Evolutionary conservation across 2,113 vertebrate species (phyloP).

Genomic region (Chrysemys picta): DNA sequence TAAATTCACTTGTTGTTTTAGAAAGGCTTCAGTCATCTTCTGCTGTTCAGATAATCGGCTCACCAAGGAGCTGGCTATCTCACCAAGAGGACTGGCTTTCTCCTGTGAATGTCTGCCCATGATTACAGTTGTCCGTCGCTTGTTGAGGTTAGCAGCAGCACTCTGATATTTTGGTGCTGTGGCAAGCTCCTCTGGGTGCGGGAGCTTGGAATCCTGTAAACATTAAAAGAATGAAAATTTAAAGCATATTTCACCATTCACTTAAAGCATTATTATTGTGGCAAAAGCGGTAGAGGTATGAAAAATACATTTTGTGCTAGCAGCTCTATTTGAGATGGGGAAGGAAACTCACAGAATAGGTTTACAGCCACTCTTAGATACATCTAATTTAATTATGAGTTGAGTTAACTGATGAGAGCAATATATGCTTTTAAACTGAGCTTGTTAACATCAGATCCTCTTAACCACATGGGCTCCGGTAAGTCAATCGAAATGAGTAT

Average conservation of each 20-base stretch:
- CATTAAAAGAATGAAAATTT: constrained; percentile 61
- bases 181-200: neutral
- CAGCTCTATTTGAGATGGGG: neutral
- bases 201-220: constrained; percentile 67
- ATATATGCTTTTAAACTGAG: neutral
- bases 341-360: neutral
- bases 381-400: neutral
- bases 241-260: neutral
- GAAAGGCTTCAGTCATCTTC: constrained; percentile 4
- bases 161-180: constrained; percentile 8
- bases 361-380: neutral
- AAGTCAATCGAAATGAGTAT: neutral
- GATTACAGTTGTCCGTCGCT: neutral
- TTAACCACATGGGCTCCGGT: neutral
- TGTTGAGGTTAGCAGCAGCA: neutral
- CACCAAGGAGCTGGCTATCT: neutral
- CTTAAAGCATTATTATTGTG: neutral
- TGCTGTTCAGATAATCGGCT: constrained; percentile 28
- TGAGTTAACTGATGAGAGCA: neutral
- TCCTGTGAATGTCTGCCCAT: neutral
- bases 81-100: neutral
- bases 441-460: neutral
- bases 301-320: neutral
- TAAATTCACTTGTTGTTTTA: constrained; percentile 57
- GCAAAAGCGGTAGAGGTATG: neutral